Evolutionary conservation across 2,113 vertebrate species (phyloP).

Genomic region (Ammospiza caudacuta): DNA sequence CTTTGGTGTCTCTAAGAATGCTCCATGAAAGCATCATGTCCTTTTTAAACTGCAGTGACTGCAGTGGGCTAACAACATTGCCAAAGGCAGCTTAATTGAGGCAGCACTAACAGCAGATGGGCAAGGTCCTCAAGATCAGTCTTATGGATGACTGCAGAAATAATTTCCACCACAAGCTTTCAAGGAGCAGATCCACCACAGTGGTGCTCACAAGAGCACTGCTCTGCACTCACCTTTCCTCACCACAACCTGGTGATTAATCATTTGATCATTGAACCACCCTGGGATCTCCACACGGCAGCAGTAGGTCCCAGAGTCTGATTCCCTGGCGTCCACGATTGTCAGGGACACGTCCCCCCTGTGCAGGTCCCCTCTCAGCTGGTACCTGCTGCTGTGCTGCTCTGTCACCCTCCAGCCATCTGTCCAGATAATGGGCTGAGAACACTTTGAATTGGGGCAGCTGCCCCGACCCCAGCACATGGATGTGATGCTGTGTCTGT

Average conservation of each 20-base stretch:
- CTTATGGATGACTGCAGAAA: neutral
- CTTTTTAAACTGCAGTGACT: neutral
- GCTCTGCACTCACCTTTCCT: constrained; percentile 58
- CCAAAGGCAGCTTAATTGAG: neutral
- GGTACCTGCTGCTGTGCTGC: constrained; percentile 44
- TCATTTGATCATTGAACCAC: constrained; percentile 77
- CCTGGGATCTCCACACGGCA: constrained; percentile 79
- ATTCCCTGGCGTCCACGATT: constrained; percentile 1
- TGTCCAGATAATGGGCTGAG: constrained; percentile 64
- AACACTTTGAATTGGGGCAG: constrained; percentile 63
- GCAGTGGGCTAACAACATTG: neutral
- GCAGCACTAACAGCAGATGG: neutral
- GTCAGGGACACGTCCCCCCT: constrained; percentile 80
- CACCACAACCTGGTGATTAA: constrained; percentile 1
- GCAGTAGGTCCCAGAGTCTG: constrained; percentile 80
- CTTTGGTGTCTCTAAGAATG: neutral
- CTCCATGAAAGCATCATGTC: neutral
- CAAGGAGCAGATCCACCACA: neutral
- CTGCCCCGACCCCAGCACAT: constrained; percentile 78
- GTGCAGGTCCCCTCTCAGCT: constrained; percentile 29
- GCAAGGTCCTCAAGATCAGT: neutral
- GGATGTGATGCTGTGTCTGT: rapidly evolving
- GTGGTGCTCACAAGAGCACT: neutral
- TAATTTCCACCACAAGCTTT: neutral
- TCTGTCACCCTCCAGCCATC: neutral